Conservation (phyloP, 2,797 vertebrate species). For the Crypturellus tataupa region DNA sequence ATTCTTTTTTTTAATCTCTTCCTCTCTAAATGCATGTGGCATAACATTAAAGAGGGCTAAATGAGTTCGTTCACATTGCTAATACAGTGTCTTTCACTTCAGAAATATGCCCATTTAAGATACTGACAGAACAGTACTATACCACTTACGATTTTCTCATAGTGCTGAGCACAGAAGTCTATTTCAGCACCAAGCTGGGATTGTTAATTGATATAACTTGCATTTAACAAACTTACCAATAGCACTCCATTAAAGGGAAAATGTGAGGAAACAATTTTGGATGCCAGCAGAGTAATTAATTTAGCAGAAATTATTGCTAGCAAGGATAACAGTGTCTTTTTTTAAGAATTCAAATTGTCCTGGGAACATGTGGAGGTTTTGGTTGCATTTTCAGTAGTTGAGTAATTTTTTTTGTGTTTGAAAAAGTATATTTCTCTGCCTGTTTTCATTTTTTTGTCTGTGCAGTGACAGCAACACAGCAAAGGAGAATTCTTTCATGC, state of each 20-base stretch:
- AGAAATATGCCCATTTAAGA: neutral
- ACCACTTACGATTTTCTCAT: neutral
- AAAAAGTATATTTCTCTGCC: neutral
- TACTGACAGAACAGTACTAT: neutral
- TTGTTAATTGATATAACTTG: neutral
- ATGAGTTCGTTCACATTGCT: neutral
- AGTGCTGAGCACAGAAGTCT: neutral
- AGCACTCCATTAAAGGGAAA: neutral
- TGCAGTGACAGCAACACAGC: neutral
- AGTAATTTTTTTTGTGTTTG: neutral
- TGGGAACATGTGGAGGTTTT: neutral
- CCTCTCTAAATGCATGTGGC: neutral
- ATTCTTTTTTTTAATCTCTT: neutral
- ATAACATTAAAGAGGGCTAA: neutral
- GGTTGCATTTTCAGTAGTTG: neutral
- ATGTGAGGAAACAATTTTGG: fast-evolving
- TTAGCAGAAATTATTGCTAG: neutral
- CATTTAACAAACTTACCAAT: neutral
- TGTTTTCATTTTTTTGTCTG: neutral
- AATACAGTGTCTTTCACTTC: neutral
- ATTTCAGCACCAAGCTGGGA: neutral
- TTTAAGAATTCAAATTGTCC: neutral
- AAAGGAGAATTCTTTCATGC: neutral
- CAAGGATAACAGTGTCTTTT: neutral
- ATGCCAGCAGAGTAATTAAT: neutral